phyloP scores from a whole-genome alignment of 2,888 invertebrate species.

The Uropetala carovei region DNA sequence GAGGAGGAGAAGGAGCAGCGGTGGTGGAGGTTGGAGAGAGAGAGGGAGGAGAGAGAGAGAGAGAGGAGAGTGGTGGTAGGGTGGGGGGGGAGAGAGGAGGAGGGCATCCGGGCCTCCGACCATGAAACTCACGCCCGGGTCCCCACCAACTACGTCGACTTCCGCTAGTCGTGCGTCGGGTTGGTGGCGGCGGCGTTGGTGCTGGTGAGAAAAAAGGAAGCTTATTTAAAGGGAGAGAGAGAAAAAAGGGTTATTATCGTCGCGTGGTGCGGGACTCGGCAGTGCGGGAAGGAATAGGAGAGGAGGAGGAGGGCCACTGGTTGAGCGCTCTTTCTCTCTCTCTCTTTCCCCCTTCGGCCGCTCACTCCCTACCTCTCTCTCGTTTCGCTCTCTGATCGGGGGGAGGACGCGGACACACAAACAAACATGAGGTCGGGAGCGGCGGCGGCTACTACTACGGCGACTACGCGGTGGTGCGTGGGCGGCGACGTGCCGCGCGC shows the following conservation, averaged over 20 bases:
- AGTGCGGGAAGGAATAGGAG: neutral
- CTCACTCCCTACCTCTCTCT: neutral
- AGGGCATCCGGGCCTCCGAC: conserved; percentile 68
- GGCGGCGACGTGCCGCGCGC: conserved; percentile 46
- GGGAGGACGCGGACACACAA: conserved; percentile 54
- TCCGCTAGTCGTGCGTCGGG: conserved; percentile 68
- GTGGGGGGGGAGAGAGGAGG: conserved; percentile 65
- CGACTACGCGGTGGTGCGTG: conserved; percentile 39
- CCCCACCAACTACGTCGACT: conserved; percentile 66
- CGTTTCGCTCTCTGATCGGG: conserved; percentile 37
- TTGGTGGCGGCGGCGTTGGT: conserved; percentile 68
- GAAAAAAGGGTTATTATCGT: neutral
- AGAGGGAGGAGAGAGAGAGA: conserved; percentile 56
- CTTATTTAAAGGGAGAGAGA: neutral
- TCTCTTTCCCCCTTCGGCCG: neutral
- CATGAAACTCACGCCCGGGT: conserved; percentile 66
- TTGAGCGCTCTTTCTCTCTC: conserved; percentile 26
- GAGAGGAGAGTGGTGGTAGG: conserved; percentile 1
- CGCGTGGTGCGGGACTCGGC: conserved; percentile 13
- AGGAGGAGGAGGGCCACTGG: conserved; percentile 47
- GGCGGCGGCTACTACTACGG: conserved; percentile 44
- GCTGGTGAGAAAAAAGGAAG: conserved; percentile 66
- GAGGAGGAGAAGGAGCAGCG: neutral
- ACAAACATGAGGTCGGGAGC: conserved; percentile 51
- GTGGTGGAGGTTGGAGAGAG: too few relatives aligned